Conservation (phyloP, 2,888 invertebrate genomes). For the Cerastis leucographa region DNA sequence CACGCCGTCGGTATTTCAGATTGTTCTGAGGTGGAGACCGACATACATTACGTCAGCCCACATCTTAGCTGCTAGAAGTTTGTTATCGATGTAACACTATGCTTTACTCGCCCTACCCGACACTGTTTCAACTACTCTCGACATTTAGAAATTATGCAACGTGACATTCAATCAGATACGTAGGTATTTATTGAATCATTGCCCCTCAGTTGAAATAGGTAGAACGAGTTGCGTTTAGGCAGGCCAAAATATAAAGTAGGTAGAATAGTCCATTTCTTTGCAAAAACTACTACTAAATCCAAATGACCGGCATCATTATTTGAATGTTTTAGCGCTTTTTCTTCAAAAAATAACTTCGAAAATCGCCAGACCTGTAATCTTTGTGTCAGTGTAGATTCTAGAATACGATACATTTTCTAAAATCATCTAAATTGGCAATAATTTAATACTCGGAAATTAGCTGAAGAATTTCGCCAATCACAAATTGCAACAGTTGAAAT, state of each 20-base stretch:
- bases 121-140: conserved; percentile 60
- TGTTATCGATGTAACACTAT: conserved; percentile 80
- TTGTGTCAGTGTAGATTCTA: conserved; percentile 73
- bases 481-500: conserved; percentile 72
- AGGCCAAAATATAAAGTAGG: not conserved
- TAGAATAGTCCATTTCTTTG: not conserved
- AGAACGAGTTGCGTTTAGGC: not conserved
- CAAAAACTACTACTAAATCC: not conserved
- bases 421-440: conserved; percentile 77
- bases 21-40: conserved; percentile 86
- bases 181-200: conserved; percentile 12
- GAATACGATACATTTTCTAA: conserved; percentile 70
- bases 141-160: conserved; percentile 53
- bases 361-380: conserved; percentile 66
- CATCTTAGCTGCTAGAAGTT: conserved; percentile 77
- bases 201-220: conserved; percentile 2
- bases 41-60: conserved; percentile 89
- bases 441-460: conserved; percentile 74
- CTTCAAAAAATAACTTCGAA: conserved; percentile 11
- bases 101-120: conserved; percentile 69
- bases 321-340: conserved; percentile 19
- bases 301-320: not conserved
- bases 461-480: conserved; percentile 74
- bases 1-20: conserved; percentile 90
- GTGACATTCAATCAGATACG: conserved; percentile 29